Percentiles rank a stretch among this genome's conserved stretches.
phyloP scores from a whole-genome alignment of 92 coral and sea anemone genomes.

The Meandrina meandrites region DNA sequence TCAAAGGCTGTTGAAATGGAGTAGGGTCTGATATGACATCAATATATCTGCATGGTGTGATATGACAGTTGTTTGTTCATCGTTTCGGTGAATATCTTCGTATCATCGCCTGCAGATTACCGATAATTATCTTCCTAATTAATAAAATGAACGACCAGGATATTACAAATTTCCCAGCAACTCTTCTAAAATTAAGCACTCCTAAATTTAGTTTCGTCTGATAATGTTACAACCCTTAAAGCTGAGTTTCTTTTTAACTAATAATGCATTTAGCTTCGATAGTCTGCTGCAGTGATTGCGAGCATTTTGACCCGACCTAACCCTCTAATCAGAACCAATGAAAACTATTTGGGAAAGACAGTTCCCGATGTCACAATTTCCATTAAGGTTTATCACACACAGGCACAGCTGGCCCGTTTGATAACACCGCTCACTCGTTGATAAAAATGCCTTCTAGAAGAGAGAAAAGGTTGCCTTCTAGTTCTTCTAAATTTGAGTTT shows the following conservation, averaged over 20 bases:
- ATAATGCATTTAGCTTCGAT: not conserved
- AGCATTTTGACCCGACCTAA: not conserved
- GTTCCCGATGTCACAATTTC: not conserved
- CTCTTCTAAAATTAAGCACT: not conserved
- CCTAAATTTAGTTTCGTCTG: not conserved
- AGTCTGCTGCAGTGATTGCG: not conserved
- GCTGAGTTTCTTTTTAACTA: not conserved
- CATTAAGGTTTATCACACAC: not conserved
- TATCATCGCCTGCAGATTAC: conserved; percentile 16
- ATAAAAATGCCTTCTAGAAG: not conserved
- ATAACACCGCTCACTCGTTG: not conserved
- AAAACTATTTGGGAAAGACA: not conserved
- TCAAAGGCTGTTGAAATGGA: no score
- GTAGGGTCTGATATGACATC: not conserved
- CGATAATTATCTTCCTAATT: not conserved
- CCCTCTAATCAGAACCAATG: conserved; percentile 2
- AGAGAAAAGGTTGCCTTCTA: conserved; percentile 14
- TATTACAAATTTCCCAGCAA: not conserved
- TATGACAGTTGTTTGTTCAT: not conserved
- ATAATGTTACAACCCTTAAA: not conserved
- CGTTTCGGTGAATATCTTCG: not conserved
- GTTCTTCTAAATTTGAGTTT: conserved; percentile 11
- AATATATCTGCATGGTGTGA: not conserved
- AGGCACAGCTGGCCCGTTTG: not conserved
- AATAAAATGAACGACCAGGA: not conserved